Evolutionary conservation across 2,797 vertebrate species (phyloP).

Genomic region (Chelmon rostratus): DNA sequence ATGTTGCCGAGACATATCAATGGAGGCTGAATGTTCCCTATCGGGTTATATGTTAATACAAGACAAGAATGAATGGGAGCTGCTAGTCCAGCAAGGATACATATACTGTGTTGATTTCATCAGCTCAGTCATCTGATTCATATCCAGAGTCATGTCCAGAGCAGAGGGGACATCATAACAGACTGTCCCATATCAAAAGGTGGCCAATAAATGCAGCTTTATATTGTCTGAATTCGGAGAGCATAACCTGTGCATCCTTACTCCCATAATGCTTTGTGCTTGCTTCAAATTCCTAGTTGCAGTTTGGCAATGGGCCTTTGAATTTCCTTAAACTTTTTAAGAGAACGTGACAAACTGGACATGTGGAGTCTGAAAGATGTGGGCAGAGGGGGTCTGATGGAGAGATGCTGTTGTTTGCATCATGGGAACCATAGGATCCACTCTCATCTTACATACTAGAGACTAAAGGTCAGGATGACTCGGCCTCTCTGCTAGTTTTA

Average conservation of each 20-base stretch:
- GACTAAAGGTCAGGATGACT: too few species aligned
- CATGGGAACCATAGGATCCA: neutral
- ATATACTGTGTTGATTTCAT: neutral
- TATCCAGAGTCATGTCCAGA: too few species aligned
- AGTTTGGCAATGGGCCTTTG: neutral
- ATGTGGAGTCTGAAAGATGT: too few species aligned
- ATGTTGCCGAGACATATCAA: neutral
- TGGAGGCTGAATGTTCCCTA: neutral
- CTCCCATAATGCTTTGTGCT: neutral
- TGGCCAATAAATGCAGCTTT: conserved; percentile 1
- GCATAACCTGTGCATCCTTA: neutral
- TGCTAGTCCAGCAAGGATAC: neutral
- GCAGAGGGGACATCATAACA: too few species aligned
- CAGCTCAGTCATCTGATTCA: neutral
- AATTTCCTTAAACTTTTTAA: too few species aligned
- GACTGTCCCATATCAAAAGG: neutral
- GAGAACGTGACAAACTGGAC: too few species aligned
- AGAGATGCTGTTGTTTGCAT: neutral
- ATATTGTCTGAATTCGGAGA: neutral
- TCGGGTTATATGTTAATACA: neutral
- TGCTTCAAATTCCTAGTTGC: neutral
- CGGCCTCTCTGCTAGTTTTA: neutral
- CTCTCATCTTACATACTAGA: neutral
- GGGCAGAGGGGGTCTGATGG: too few species aligned
- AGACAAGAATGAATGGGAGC: neutral